Conservation (phyloP, 2,888 invertebrate species). For the Petrolisthes cinctipes region DNA sequence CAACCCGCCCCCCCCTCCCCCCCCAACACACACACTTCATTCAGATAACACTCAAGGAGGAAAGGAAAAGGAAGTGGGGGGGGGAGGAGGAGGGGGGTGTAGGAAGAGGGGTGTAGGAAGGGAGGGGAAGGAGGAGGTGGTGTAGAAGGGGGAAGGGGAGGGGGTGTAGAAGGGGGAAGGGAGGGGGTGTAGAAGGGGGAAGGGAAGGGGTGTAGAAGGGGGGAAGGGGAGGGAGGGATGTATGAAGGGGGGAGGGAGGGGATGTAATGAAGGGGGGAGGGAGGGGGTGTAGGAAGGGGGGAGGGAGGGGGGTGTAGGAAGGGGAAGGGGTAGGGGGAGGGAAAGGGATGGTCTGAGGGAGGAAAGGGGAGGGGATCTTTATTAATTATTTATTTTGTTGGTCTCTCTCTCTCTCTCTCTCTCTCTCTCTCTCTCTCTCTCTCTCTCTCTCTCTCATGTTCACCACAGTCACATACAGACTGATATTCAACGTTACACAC, state of each 20-base stretch:
- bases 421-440: conserved; percentile 3
- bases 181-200: no score
- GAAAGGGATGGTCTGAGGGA: no score
- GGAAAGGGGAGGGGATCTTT: no score
- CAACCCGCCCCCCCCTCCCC: no score
- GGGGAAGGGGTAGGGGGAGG: no score
- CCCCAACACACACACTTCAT: no score
- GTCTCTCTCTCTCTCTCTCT: background rate
- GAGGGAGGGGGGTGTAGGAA: background rate
- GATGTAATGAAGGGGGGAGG: background rate
- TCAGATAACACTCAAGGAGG: no score
- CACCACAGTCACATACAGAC: background rate
- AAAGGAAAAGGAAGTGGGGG: background rate
- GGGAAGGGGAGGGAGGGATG: no score
- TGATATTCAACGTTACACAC: background rate
- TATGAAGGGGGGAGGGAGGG: no score
- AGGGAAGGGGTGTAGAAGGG: no score
- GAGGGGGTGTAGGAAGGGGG: no score
- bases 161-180: no score
- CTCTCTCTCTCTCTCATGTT: conserved; percentile 12
- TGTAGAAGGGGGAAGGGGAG: background rate
- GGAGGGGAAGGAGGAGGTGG: conserved; percentile 3
- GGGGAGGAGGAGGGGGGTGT: background rate
- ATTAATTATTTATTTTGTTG: conserved; percentile 2
- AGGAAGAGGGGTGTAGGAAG: background rate